A percentile compares a stretch with the other conserved stretches of the same genome.
Conservation (phyloP, 2,797 vertebrate genomes). For the Fistularia tabacaria region DNA sequence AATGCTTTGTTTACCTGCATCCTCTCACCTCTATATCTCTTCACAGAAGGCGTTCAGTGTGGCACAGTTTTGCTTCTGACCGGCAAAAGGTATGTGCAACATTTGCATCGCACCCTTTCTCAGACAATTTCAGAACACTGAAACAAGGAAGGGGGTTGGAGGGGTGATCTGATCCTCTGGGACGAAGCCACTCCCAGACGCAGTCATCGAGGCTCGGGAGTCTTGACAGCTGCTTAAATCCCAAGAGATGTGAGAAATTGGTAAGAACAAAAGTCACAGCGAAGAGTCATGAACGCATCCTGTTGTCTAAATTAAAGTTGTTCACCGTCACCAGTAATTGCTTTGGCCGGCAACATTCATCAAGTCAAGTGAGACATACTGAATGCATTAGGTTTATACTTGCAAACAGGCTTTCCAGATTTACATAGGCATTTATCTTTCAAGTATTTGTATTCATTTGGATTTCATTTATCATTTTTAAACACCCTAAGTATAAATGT, state of each 20-base stretch:
- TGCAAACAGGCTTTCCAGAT: no score
- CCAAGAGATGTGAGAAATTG: slow-evolving; percentile 43
- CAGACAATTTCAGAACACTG: slow-evolving; percentile 58
- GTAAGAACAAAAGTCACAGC: slow-evolving; percentile 48
- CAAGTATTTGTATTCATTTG: no score
- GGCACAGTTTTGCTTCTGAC: slow-evolving; percentile 63
- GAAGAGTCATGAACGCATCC: slow-evolving; percentile 37
- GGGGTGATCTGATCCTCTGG: slow-evolving; percentile 45
- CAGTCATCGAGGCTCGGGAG: slow-evolving; percentile 54
- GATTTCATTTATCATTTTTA: no score
- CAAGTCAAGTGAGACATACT: no score
- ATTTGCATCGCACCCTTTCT: slow-evolving; percentile 71
- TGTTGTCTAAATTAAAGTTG: slow-evolving; percentile 12
- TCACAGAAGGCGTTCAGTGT: slow-evolving; percentile 60
- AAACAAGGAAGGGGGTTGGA: slow-evolving; percentile 8
- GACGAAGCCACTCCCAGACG: slow-evolving; percentile 59
- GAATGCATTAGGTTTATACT: no score
- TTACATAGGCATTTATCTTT: no score
- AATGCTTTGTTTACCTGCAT: slow-evolving; percentile 72
- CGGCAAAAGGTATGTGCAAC: slow-evolving; percentile 56
- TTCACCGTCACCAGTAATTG: slow-evolving; percentile 27
- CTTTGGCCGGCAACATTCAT: neutral
- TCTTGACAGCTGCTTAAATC: slow-evolving; percentile 62
- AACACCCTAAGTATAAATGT: no score
- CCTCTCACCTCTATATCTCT: slow-evolving; percentile 61